A percentile compares a stretch with the other conserved stretches of the same genome.
phyloP scores from a whole-genome alignment of 2,797 vertebrate species.

The Pelodytes ibericus region DNA sequence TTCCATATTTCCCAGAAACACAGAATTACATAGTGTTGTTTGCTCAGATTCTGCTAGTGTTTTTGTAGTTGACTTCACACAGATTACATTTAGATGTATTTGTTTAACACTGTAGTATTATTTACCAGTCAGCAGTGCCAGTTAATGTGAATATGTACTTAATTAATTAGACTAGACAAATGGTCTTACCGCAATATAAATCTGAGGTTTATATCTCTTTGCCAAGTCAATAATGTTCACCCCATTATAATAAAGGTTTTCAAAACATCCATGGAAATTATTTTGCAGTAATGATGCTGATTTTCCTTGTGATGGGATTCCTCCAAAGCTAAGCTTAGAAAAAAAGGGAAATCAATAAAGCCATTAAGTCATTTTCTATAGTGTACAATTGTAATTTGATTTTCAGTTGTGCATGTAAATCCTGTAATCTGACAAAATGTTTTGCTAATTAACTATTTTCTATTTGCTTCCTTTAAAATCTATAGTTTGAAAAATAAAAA shows the following conservation, averaged over 20 bases:
- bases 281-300: slow-evolving; percentile 69
- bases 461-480: too few species aligned
- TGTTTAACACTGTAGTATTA: too few species aligned
- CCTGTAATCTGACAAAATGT: slow-evolving; percentile 2
- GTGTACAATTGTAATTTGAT: slow-evolving; percentile 27
- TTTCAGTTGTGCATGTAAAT: slow-evolving; percentile 49
- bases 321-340: slow-evolving; percentile 92
- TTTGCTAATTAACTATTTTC: too few species aligned
- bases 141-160: too few species aligned
- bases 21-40: too few species aligned
- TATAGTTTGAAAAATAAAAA: too few species aligned
- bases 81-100: too few species aligned
- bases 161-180: slow-evolving; percentile 14
- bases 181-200: slow-evolving; percentile 79
- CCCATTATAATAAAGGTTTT: slow-evolving; percentile 88
- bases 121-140: too few species aligned
- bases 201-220: slow-evolving; percentile 75
- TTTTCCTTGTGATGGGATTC: slow-evolving; percentile 75
- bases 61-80: too few species aligned
- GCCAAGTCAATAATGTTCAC: slow-evolving; percentile 81
- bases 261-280: slow-evolving; percentile 90
- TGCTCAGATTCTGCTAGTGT: too few species aligned
- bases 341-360: slow-evolving; percentile 76
- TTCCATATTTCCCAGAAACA: too few species aligned
- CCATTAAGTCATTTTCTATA: slow-evolving; percentile 69